Base-by-base conservation (phyloP, 2,113 vertebrate genomes). In the Heterotis niloticus region DNA sequence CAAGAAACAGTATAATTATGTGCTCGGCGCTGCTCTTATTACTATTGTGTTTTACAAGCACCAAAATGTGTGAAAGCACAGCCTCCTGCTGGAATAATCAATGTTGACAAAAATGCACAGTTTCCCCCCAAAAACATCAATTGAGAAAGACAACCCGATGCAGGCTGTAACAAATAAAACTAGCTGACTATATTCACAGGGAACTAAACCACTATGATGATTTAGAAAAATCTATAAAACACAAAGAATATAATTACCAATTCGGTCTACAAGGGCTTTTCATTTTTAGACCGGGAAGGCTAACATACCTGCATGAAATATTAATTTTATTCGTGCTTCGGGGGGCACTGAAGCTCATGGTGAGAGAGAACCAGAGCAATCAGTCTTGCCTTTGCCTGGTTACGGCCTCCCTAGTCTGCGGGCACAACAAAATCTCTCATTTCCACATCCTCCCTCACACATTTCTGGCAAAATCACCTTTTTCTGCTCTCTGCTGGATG, bases 91-190 rank as follows among this genome's bases (percentile, higher is more conserved):
- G 17, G 23, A 20, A 13, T 57, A 17, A 57, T 26, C 52, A 13
- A 54, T 57, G 10, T 34, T 69, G 23, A n/a, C 34, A 20, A 56
- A 67, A 65, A 17, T 51, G 24, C 24, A 0, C 56, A 62, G 16
- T 29, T 16, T 70, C n/a, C 59, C 54, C 16, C 24, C 26, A 18
- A 71, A 57, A 34, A 69, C 23, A 24, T 64, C 67, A 70, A 29
- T 62, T 70, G 13, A 70, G 28, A 70, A 67, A 59, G 65, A 12
- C 77, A 77, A 78, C 70, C n/a, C 77, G 62, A 78, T 78, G 12
- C 20, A 18, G 23, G 56, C 67, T 51, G 13, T 78, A 68, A 78
- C 70, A 28, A 60, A 78, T 51, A 57, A 29, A 78, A 20, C 51
- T 54, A 56, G 65, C 5, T 69, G 26, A 70, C 44, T 70, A 14